Conservation (phyloP, 2,888 invertebrate species). For the Chaetogeoica ovagalla region DNA sequence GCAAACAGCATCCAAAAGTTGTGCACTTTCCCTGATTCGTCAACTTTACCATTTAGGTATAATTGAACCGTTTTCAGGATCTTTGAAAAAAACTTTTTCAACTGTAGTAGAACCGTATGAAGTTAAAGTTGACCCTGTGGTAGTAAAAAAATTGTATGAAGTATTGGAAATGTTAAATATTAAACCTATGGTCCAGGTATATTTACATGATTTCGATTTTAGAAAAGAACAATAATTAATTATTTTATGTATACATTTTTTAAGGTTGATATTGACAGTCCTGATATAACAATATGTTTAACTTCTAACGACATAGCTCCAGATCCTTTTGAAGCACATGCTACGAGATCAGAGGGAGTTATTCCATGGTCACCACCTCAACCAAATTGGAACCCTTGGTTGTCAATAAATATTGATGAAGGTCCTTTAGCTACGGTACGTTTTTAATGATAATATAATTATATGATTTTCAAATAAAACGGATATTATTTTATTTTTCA, state of each 20-base stretch:
- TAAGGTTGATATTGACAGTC: constrained; percentile 10
- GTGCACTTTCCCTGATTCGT: constrained; percentile 90
- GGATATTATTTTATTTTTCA: background rate
- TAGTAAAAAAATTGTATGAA: constrained; percentile 67
- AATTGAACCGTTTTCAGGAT: constrained; percentile 85
- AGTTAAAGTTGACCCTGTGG: constrained; percentile 74
- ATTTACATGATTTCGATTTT: constrained; percentile 23
- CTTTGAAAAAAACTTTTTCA: constrained; percentile 74
- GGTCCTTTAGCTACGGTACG: constrained; percentile 71
- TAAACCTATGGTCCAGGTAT: constrained; percentile 57
- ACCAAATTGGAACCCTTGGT: constrained; percentile 98
- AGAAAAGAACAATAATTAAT: background rate
- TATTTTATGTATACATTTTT: background rate
- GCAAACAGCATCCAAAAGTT: constrained; percentile 93
- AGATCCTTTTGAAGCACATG: constrained; percentile 69
- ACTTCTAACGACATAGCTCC: constrained; percentile 65
- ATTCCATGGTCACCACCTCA: constrained; percentile 96
- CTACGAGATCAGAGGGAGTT: constrained; percentile 70
- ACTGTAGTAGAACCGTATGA: constrained; percentile 78
- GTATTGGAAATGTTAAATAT: constrained; percentile 61
- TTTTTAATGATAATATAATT: background rate
- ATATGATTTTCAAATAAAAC: background rate
- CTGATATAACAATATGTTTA: constrained; percentile 62
- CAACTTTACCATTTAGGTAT: constrained; percentile 93
- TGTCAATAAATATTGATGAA: constrained; percentile 93